A percentile compares a stretch with the other conserved stretches of the same genome.
Conservation (phyloP, 2,797 vertebrate genomes). For the Fistularia commersonii region DNA sequence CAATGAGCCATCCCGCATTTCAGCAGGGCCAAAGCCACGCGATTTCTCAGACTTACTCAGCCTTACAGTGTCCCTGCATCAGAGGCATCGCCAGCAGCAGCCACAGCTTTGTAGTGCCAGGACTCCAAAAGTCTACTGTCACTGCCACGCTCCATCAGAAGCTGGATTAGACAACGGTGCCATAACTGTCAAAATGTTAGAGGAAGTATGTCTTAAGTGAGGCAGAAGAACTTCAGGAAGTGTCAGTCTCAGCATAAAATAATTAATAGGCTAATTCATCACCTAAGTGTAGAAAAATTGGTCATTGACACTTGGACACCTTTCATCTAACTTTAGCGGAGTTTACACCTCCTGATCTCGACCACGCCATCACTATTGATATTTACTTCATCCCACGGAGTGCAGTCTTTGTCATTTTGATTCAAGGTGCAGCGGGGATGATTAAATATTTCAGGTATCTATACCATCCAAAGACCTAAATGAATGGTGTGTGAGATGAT, state of each 20-base stretch:
- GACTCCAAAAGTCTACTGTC: conserved; percentile 48
- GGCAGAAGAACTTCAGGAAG: conserved; percentile 21
- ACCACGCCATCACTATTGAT: too few species aligned
- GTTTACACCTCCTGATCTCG: too few species aligned
- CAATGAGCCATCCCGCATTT: conserved; percentile 64
- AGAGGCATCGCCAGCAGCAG: conserved; percentile 12
- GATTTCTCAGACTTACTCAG: conserved; percentile 66
- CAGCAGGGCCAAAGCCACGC: conserved; percentile 53
- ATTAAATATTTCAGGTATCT: too few species aligned
- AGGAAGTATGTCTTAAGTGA: conserved; percentile 35
- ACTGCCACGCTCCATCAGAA: conserved; percentile 43
- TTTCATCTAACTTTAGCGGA: conserved; percentile 4
- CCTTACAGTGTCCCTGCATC: conserved; percentile 43
- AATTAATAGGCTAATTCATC: conserved; percentile 10
- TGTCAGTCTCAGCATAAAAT: conserved; percentile 30
- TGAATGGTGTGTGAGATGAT: conserved; percentile 61
- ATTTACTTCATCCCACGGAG: too few species aligned
- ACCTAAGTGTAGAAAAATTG: background rate
- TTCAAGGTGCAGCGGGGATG: too few species aligned
- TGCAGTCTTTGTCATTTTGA: too few species aligned
- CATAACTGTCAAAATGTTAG: conserved; percentile 47
- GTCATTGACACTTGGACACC: too few species aligned
- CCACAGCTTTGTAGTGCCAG: conserved; percentile 42
- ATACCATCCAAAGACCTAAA: conserved; percentile 36
- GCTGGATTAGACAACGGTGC: conserved; percentile 52